phyloP scores from a whole-genome alignment of 1,140 invertebrate genomes.

The Idris sp. region DNA sequence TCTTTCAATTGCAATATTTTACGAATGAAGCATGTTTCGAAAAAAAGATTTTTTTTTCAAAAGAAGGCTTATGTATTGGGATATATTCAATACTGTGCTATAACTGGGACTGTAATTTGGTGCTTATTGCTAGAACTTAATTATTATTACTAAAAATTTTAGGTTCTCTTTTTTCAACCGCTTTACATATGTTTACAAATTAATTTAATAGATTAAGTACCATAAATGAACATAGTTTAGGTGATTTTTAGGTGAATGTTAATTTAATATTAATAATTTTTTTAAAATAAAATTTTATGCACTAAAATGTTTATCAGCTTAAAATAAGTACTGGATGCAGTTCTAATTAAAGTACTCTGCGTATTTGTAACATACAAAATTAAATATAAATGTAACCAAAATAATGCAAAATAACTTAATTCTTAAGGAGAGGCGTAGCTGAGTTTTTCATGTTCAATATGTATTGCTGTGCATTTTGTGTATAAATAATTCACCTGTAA shows the following conservation, averaged over 20 bases:
- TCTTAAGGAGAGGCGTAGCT: constrained; percentile 64
- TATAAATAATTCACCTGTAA: constrained; percentile 60
- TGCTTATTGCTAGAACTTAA: too few species aligned
- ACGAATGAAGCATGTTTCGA: constrained; percentile 54
- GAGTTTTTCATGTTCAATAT: constrained; percentile 59
- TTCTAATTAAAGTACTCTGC: constrained; percentile 48
- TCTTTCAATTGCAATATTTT: constrained; percentile 47
- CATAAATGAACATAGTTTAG: too few species aligned
- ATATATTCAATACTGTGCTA: constrained; percentile 37
- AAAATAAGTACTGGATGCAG: constrained; percentile 11
- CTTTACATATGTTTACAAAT: too few species aligned
- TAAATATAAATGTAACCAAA: constrained; percentile 67
- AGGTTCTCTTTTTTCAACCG: too few species aligned
- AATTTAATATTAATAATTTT: too few species aligned
- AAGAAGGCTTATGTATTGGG: constrained; percentile 49
- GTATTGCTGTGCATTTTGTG: constrained; percentile 55
- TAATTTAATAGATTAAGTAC: too few species aligned
- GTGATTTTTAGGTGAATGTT: too few species aligned
- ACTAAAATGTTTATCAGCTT: too few species aligned
- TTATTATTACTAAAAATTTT: too few species aligned
- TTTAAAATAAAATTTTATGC: too few species aligned
- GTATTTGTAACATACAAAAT: constrained; percentile 67
- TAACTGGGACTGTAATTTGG: constrained; percentile 33
- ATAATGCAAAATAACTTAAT: constrained; percentile 55
- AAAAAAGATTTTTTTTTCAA: constrained; percentile 37